Evolutionary conservation across 2,797 vertebrate genomes (phyloP).

Genomic region (Naso thynnoides): DNA sequence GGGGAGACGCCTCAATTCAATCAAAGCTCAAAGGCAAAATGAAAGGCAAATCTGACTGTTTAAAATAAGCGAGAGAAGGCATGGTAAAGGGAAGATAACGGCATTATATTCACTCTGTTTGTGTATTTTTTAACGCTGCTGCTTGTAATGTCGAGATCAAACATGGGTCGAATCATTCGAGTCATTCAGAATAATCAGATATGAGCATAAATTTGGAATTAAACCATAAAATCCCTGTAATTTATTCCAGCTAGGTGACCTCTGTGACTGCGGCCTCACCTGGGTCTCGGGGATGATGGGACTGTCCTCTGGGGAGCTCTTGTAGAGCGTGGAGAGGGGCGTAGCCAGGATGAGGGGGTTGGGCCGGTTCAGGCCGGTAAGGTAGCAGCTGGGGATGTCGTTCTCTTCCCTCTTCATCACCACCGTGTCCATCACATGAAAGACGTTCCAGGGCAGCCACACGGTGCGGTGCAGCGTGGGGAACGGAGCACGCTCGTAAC

Average conservation of each 20-base stretch:
- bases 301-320: slow-evolving; percentile 93
- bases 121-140: slow-evolving; percentile 38
- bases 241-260: slow-evolving; percentile 1
- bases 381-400: slow-evolving; percentile 95
- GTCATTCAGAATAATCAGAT: slow-evolving; percentile 47
- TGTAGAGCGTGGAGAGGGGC: slow-evolving; percentile 94
- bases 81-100: slow-evolving; percentile 60
- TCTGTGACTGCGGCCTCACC: slow-evolving; percentile 80
- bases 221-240: slow-evolving; percentile 36
- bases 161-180: slow-evolving; percentile 42
- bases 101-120: slow-evolving; percentile 40
- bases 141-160: slow-evolving; percentile 42
- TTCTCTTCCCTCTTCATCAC: slow-evolving; percentile 98
- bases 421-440: slow-evolving; percentile 97
- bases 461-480: slow-evolving; percentile 92
- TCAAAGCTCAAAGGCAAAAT: slow-evolving; percentile 70
- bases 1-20: slow-evolving; percentile 65
- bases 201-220: slow-evolving; percentile 9
- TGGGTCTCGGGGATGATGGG: slow-evolving; percentile 98
- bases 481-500: slow-evolving; percentile 93
- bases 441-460: slow-evolving; percentile 97
- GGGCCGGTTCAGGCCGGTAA: slow-evolving; percentile 93
- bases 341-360: slow-evolving; percentile 93
- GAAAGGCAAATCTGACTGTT: slow-evolving; percentile 61
- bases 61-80: slow-evolving; percentile 44